Percentiles rank a stretch among this genome's conserved stretches.
phyloP scores from a whole-genome alignment of 1,140 invertebrate species.

The Trigoniulus corallinus region DNA sequence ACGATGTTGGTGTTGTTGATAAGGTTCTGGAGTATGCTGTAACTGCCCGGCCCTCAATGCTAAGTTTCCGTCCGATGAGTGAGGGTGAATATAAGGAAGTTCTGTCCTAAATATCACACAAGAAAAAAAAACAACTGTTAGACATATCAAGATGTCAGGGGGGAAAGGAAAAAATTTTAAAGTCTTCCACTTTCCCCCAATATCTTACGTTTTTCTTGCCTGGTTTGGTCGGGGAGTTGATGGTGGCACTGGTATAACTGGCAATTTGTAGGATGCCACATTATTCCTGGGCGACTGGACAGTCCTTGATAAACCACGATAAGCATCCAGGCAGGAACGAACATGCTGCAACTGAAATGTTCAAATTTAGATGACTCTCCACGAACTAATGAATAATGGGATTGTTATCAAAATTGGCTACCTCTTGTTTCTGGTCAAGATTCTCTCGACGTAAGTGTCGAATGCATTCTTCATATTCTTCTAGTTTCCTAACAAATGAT shows the following conservation, averaged over 20 bases:
- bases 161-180: too few relatives aligned
- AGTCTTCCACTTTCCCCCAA: too few relatives aligned
- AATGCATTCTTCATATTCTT: slow-evolving; percentile 3
- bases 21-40: too few relatives aligned
- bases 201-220: too few relatives aligned
- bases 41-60: too few relatives aligned
- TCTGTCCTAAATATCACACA: too few relatives aligned
- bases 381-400: background rate
- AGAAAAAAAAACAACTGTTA: too few relatives aligned
- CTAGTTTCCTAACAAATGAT: background rate
- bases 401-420: background rate
- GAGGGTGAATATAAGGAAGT: too few relatives aligned
- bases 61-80: too few relatives aligned
- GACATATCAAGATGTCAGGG: background rate
- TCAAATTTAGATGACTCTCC: background rate
- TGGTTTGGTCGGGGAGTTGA: too few relatives aligned
- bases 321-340: background rate
- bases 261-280: background rate
- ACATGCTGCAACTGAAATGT: background rate
- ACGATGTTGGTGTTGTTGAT: too few relatives aligned
- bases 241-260: background rate
- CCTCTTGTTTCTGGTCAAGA: background rate
- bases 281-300: background rate
- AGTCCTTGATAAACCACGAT: background rate
- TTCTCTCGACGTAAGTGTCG: background rate